Evolutionary conservation across 2,797 vertebrate genomes (phyloP).

Genomic region (Knipowitschia caucasica): DNA sequence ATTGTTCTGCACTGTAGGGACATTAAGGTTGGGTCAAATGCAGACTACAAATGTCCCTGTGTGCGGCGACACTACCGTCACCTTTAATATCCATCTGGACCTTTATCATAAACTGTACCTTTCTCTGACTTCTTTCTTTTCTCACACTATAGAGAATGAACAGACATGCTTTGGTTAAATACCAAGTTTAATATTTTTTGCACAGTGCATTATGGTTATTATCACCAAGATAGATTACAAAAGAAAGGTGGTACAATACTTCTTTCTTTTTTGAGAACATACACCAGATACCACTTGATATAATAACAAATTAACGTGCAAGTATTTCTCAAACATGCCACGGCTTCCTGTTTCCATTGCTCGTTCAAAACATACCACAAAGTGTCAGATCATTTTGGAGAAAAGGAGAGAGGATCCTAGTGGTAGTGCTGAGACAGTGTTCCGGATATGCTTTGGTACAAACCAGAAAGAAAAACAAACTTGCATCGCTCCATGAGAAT

Average conservation of each 20-base stretch:
- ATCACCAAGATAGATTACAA: slow-evolving; percentile 69
- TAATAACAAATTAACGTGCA: slow-evolving; percentile 45
- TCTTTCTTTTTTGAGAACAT: slow-evolving; percentile 57
- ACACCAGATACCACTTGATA: slow-evolving; percentile 39
- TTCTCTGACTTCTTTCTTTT: not conserved
- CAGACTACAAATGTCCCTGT: too few relatives aligned
- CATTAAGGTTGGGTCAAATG: too few relatives aligned
- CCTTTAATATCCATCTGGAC: too few relatives aligned
- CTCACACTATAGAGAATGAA: not conserved
- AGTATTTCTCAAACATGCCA: slow-evolving; percentile 39
- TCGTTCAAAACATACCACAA: slow-evolving; percentile 16
- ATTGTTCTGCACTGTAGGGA: too few relatives aligned
- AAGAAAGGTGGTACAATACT: slow-evolving; percentile 64
- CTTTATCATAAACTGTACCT: too few relatives aligned
- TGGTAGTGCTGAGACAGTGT: slow-evolving; percentile 23
- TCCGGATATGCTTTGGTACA: slow-evolving; percentile 41
- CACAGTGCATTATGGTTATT: slow-evolving; percentile 62
- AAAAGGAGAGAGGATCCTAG: slow-evolving; percentile 18
- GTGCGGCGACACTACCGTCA: too few relatives aligned
- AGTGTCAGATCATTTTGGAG: slow-evolving; percentile 13
- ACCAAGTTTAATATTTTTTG: slow-evolving; percentile 71
- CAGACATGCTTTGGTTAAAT: slow-evolving; percentile 54
- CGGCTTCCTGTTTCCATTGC: slow-evolving; percentile 5
- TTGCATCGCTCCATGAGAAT: slow-evolving; percentile 28
- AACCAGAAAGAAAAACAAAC: slow-evolving; percentile 45